Evolutionary conservation across 2,888 invertebrate species (phyloP).

Genomic region (Ethmia dodecea): DNA sequence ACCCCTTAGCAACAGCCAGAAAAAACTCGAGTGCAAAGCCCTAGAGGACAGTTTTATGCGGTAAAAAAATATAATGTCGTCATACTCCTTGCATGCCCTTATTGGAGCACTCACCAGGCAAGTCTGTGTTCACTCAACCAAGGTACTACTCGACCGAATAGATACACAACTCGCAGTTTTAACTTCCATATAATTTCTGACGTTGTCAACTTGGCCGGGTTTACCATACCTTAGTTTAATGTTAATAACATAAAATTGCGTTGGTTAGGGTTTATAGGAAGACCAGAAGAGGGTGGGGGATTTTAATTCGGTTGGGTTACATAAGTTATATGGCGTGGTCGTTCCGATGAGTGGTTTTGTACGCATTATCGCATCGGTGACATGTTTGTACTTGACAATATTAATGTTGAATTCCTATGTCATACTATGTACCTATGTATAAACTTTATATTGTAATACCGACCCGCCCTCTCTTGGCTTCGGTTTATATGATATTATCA

Average conservation of each 20-base stretch:
- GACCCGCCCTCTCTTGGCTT: no score
- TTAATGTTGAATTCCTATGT: no score
- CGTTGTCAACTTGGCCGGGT: slow-evolving; percentile 22
- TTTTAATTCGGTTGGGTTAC: slow-evolving; percentile 25
- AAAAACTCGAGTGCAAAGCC: slow-evolving; percentile 51
- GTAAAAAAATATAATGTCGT: slow-evolving; percentile 49
- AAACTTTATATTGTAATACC: no score
- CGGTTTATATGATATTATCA: no score
- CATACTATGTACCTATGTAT: no score
- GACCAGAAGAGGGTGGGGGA: slow-evolving; percentile 5
- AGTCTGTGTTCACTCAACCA: slow-evolving; percentile 38
- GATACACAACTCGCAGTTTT: slow-evolving; percentile 11
- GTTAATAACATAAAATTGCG: slow-evolving; percentile 12
- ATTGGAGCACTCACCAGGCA: slow-evolving; percentile 43
- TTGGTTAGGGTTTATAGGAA: slow-evolving; percentile 2
- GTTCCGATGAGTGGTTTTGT: slow-evolving; percentile 45
- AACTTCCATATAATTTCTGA: slow-evolving; percentile 10
- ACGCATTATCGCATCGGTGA: slow-evolving; percentile 40
- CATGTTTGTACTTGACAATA: slow-evolving; percentile 7
- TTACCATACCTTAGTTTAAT: slow-evolving; percentile 17
- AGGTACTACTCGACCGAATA: slow-evolving; percentile 21
- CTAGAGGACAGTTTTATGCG: slow-evolving; percentile 38
- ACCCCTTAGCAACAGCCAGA: no score
- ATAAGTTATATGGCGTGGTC: slow-evolving; percentile 16
- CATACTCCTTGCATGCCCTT: slow-evolving; percentile 55